These are phyloP conservation scores for Fopius arisanus DNA, from an alignment of 1,140 invertebrate species.

Conservation along the genomic window DNA sequence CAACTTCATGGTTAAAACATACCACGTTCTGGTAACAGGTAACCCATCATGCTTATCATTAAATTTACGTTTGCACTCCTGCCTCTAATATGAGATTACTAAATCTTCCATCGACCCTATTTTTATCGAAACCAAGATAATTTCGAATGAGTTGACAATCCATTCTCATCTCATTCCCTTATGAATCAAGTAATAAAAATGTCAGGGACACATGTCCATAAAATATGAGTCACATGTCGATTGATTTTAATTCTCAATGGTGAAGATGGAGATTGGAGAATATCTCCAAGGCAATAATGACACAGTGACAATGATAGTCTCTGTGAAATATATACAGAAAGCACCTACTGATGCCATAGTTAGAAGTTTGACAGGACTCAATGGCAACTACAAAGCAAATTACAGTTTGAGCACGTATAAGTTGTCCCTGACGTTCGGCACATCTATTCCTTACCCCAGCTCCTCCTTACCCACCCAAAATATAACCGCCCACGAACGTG, in stretches of 20 bases:
- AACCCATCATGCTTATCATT: slow-evolving; percentile 27
- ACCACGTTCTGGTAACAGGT: slow-evolving; percentile 62
- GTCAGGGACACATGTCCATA: background rate
- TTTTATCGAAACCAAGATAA: no score
- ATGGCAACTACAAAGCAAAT: slow-evolving; percentile 9
- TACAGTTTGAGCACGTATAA: slow-evolving; percentile 13
- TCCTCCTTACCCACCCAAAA: background rate
- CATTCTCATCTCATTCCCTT: no score
- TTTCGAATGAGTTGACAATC: no score
- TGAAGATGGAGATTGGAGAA: background rate
- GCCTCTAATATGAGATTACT: background rate
- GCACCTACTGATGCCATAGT: background rate
- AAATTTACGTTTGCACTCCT: background rate
- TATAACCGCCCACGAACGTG: slow-evolving; percentile 22
- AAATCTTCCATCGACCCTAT: no score
- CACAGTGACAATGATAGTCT: background rate
- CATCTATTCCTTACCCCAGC: background rate
- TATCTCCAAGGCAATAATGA: background rate
- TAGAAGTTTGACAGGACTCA: background rate
- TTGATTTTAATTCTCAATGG: background rate
- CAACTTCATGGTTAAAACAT: slow-evolving; percentile 52
- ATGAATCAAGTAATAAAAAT: no score
- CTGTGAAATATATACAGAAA: background rate
- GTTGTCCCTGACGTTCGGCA: background rate
- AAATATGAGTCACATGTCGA: background rate